Conservation (phyloP, 37 sponge, comb jelly and placozoan species). For the Bolinopsis microptera region DNA sequence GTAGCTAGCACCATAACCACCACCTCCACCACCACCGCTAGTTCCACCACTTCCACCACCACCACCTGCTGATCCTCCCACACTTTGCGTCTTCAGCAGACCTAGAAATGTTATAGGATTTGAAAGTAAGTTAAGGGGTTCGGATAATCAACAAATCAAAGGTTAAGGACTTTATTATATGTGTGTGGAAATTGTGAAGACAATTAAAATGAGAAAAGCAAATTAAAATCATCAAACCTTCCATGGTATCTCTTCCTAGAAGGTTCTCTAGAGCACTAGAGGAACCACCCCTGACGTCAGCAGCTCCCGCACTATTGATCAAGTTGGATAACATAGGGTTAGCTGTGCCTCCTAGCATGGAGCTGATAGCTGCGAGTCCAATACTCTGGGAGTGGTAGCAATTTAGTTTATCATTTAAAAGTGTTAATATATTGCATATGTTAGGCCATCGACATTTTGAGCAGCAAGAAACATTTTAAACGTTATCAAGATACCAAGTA, state of each 20-base stretch:
- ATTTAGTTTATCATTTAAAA: too few species aligned
- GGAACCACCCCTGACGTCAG: not conserved
- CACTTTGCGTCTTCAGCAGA: slow-evolving; percentile 36
- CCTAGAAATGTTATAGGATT: not conserved
- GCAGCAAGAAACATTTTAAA: too few species aligned
- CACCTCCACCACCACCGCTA: not conserved
- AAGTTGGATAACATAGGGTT: slow-evolving; percentile 13
- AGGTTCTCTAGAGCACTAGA: slow-evolving; percentile 29
- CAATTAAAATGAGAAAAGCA: not conserved
- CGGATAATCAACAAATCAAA: too few species aligned
- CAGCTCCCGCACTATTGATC: not conserved
- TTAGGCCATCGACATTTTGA: too few species aligned
- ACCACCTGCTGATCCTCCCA: not conserved
- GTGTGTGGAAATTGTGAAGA: too few species aligned
- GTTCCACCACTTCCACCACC: not conserved
- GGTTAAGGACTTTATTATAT: too few species aligned
- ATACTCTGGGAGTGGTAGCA: slow-evolving; percentile 4
- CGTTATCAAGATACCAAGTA: too few species aligned
- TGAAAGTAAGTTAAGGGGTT: too few species aligned
- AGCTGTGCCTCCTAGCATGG: not conserved
- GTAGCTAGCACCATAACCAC: not conserved
- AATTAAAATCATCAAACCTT: not conserved
- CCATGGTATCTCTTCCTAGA: slow-evolving; percentile 28
- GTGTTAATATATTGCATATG: too few species aligned
- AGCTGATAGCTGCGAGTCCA: slow-evolving; percentile 36